Base-by-base conservation (phyloP, 2,113 vertebrate species). In the Ammodytes marinus region DNA sequence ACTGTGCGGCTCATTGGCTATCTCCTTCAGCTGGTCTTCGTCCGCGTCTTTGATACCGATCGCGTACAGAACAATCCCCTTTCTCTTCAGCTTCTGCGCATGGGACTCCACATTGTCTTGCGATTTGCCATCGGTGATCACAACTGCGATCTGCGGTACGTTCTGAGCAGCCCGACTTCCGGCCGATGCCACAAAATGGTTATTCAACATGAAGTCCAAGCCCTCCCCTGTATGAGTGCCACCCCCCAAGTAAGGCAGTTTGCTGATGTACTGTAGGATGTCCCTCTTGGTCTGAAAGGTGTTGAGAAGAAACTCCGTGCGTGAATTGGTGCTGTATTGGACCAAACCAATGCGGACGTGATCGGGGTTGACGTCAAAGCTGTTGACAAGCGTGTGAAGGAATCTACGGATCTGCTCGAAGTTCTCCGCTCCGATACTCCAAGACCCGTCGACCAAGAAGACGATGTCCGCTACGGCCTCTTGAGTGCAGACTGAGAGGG, bases 391-490 rank as follows among this genome's bases (percentile, higher is more conserved):
- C 80, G 95, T 96, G 93, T 88, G 93, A 12, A 99, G 95, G 94
- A 99, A 99, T 86, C 91, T 94, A 53, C 93, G 96, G 79, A 98
- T 72, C 27, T 96, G 95, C 87, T 96, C 92, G 84, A 98, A 98
- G 90, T 96, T 97, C 35, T 95, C 91, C 3, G 90, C 78, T 54
- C 97, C 97, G 88, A 96, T 89, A 93, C 94, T 97, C 96, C 96
- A 96, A 43, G 97, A 98, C 50, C 96, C 95, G 91, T 99, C 97
- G 83, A 98, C 97, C 96, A 98, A 92, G 96, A 99, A 98, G 91
- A 98, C 95, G 93, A 98, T 95, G 95, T 99, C 97, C 10, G 97
- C 97, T 64, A 96, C 92, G 0, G 95, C 94, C 94, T 95, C 87
- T 73, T 94, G 95, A 88, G 88, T 96, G 94, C 95, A 96, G 91